Evolutionary conservation across 2,797 vertebrate genomes (phyloP), one percentile per base, ranked within the genome.

Genomic region (Pogoniulus pusillus): DNA sequence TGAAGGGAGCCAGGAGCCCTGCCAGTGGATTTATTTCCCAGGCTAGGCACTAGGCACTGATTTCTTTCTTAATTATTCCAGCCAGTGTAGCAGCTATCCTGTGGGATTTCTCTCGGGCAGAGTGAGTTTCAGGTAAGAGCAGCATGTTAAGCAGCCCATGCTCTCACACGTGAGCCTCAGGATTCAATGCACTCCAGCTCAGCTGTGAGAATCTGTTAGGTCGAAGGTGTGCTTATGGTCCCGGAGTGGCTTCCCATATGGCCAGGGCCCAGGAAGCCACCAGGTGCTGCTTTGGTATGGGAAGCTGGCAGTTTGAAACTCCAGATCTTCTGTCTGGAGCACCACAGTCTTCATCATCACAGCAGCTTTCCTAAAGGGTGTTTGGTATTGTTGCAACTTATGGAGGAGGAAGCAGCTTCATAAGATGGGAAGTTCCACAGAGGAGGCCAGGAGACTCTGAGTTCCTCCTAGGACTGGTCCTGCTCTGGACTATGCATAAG

Each of bases 121-220:
- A 16, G 18, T 6, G n/a, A 82, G 64, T 30, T 74, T 79, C 75
- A 54, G n/a, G 32, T 32, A 76, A 30, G 78, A 79, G 57, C 55
- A 69, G 87, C 73, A 19, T 58, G 35, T 84, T n/a, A n/a, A 41
- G 10, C 27, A 16, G n/a, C 26, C 39, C 73, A 34, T 0, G 0
- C 32, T 70, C 29, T 82, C 26, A 9, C 23, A 0, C 7, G 12
- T 4, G 2, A 1, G 34, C 22, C 22, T 69, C 26, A 3, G 17
- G 47, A 12, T 87, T 82, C 22, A 5, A 59, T 62, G 71, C 37
- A 84, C 55, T 14, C 0, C 1, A 6, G 26, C 34, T 34, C 6
- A 1, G 6, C 49, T 41, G 37, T 0, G 27, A 57, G 55, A 2
- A 1, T 4, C 27, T 39, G 39, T 9, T 3, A 1, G 45, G 51